Evolutionary conservation across 1,140 invertebrate species (phyloP).

Genomic region (Drosophila arizonae): DNA sequence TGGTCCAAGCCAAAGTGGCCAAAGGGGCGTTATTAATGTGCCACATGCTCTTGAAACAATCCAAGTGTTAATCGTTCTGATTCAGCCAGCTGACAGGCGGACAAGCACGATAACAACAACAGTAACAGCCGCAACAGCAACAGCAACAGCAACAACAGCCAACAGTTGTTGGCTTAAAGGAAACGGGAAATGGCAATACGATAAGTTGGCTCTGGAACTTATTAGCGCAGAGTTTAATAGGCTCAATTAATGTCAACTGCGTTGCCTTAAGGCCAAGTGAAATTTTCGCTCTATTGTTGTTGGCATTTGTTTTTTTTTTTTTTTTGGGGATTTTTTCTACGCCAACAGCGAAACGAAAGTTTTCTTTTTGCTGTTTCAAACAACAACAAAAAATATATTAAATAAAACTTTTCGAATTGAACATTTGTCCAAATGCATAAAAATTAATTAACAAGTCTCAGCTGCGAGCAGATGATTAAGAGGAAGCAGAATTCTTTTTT

Average conservation of each 20-base stretch:
- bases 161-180: constrained; percentile 15
- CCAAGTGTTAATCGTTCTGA: constrained; percentile 69
- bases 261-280: constrained; percentile 32
- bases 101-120: constrained; percentile 60
- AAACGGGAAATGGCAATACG: constrained; percentile 36
- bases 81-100: constrained; percentile 57
- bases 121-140: constrained; percentile 17
- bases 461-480: constrained; percentile 19
- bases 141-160: constrained; percentile 17
- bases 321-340: constrained; percentile 33
- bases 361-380: constrained; percentile 50
- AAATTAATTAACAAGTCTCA: constrained; percentile 71
- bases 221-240: constrained; percentile 76
- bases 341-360: constrained; percentile 65
- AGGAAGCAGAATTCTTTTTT: constrained; percentile 49
- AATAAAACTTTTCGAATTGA: constrained; percentile 64
- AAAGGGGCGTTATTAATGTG: constrained; percentile 48
- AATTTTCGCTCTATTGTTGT: constrained; percentile 18
- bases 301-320: constrained; percentile 22
- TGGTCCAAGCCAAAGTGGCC: constrained; percentile 2
- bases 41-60: constrained; percentile 49
- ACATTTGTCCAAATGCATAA: constrained; percentile 77
- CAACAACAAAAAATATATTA: not conserved
- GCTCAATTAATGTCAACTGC: constrained; percentile 75
- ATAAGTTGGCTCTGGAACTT: constrained; percentile 62